phyloP scores from a whole-genome alignment of 2,113 vertebrate genomes.

The Centrocercus urophasianus region DNA sequence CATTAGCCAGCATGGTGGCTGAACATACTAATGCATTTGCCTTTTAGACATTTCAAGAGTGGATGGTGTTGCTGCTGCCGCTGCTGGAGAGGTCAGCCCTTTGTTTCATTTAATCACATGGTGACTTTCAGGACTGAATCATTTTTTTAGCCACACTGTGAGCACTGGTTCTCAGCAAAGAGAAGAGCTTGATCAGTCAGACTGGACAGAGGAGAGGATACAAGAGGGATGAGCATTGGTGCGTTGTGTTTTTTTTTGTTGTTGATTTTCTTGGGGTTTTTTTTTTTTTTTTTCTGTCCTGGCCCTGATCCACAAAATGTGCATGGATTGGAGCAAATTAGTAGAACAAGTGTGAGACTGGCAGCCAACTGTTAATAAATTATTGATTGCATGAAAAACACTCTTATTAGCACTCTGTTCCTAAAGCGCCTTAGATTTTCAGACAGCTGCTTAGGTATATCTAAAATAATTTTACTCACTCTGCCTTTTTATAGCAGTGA shows the following conservation, averaged over 20 bases:
- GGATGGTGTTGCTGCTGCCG: conserved; percentile 20
- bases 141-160: conserved; percentile 58
- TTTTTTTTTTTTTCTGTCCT: neutral
- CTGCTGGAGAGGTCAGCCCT: conserved; percentile 51
- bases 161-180: conserved; percentile 47
- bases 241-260: too few relatives aligned
- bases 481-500: neutral
- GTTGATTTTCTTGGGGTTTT: neutral
- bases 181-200: neutral
- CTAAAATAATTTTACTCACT: neutral
- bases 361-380: conserved; percentile 23
- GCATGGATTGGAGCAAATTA: conserved; percentile 33
- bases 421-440: neutral
- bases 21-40: conserved; percentile 76
- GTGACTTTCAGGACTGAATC: conserved; percentile 1
- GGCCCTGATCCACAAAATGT: neutral
- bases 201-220: conserved; percentile 19
- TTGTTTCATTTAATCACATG: conserved; percentile 58
- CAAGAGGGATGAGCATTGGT: neutral
- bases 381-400: neutral
- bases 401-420: neutral
- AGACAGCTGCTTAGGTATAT: neutral
- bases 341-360: neutral
- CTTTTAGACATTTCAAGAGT: conserved; percentile 67
- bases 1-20: conserved; percentile 76